A percentile compares a stretch with the other conserved stretches of the same genome.
Evolutionary conservation across 2,113 vertebrate genomes (phyloP).

Genomic region (Anas platyrhynchos): DNA sequence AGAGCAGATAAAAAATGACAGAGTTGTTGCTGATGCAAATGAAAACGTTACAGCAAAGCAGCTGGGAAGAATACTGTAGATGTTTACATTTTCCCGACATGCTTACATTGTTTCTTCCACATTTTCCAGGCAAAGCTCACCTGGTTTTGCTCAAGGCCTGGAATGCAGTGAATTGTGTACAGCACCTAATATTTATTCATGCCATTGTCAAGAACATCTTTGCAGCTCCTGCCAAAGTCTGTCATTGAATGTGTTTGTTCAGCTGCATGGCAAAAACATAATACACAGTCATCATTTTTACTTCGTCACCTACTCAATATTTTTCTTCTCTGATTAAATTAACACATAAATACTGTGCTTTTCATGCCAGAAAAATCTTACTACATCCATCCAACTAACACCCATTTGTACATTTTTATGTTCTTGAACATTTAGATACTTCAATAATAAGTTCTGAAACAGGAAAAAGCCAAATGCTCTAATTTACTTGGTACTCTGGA

Average conservation of each 20-base stretch:
- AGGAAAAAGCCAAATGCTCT: slow-evolving; percentile 30
- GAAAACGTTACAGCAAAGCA: slow-evolving; percentile 51
- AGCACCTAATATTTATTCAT: slow-evolving; percentile 79
- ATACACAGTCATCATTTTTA: slow-evolving; percentile 78
- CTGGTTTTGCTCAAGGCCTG: slow-evolving; percentile 76
- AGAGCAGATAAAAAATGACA: slow-evolving; percentile 61
- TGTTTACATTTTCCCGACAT: slow-evolving; percentile 60
- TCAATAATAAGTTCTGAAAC: slow-evolving; percentile 49
- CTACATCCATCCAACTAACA: slow-evolving; percentile 59
- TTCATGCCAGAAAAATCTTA: slow-evolving; percentile 68
- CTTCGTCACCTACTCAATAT: slow-evolving; percentile 75
- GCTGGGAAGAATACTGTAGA: slow-evolving; percentile 6
- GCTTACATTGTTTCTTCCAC: slow-evolving; percentile 57
- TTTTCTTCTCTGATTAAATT: slow-evolving; percentile 78
- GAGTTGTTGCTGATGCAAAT: slow-evolving; percentile 64
- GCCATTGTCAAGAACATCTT: slow-evolving; percentile 77
- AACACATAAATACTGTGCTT: slow-evolving; percentile 75
- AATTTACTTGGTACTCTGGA: slow-evolving; percentile 21
- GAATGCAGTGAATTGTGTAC: slow-evolving; percentile 64
- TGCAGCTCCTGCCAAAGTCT: slow-evolving; percentile 74
- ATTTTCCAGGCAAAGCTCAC: slow-evolving; percentile 72
- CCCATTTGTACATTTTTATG: slow-evolving; percentile 56
- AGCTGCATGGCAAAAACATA: slow-evolving; percentile 77
- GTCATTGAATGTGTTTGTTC: slow-evolving; percentile 78
- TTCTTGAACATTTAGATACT: slow-evolving; percentile 49